A percentile compares a stretch with the other conserved stretches of the same genome.
These are phyloP conservation scores for Nephrotoma appendiculata DNA, from an alignment of 2,888 invertebrate genomes.

Conservation along the genomic window DNA sequence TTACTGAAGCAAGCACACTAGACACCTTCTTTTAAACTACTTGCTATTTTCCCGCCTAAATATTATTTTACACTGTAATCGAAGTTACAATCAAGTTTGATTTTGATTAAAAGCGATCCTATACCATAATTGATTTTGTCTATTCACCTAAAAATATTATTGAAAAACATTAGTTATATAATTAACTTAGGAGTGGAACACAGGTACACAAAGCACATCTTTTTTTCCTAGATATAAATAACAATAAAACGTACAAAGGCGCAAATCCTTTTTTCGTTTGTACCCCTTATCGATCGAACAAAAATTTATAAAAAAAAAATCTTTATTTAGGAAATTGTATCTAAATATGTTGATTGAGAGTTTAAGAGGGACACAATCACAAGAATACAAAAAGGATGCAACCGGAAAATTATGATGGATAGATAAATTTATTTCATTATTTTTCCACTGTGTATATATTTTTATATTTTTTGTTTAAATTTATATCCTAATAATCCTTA, in stretches of 20 bases:
- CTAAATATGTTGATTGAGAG: not conserved
- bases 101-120: not conserved
- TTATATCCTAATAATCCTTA: slow-evolving; percentile 11
- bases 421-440: not conserved
- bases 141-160: not conserved
- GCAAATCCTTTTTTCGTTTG: not conserved
- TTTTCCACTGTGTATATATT: not conserved
- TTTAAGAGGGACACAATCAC: not conserved
- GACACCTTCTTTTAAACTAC: too few species aligned
- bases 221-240: not conserved
- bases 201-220: not conserved
- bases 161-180: not conserved
- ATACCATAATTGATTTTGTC: not conserved
- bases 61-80: too few species aligned
- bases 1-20: too few species aligned
- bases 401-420: not conserved
- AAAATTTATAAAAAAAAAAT: not conserved
- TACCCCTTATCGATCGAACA: not conserved
- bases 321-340: not conserved
- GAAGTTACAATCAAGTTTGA: not conserved
- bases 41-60: too few species aligned
- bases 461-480: not conserved
- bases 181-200: not conserved
- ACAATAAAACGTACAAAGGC: not conserved
- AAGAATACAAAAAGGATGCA: not conserved